Evolutionary conservation across 2,888 invertebrate genomes (phyloP), one percentile per base, ranked within the genome.

Genomic region (Ectobius pallidus): DNA sequence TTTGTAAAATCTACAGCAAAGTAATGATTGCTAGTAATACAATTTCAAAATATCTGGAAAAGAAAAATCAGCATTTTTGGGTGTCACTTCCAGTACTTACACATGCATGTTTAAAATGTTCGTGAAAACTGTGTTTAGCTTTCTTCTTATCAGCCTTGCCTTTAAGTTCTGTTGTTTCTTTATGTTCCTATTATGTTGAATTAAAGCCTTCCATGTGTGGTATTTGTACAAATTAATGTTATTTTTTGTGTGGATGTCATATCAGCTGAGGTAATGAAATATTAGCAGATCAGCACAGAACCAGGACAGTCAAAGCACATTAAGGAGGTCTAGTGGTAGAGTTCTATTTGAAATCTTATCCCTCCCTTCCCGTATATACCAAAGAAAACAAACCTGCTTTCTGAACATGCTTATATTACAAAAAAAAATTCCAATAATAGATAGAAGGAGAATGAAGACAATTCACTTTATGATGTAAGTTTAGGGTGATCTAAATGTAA

Each of bases 41-140:
- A n/a, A n/a, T n/a, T n/a, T n/a, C n/a, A n/a, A n/a, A n/a, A n/a
- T n/a, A n/a, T n/a, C n/a, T n/a, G n/a, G n/a, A n/a, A n/a, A n/a
- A n/a, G n/a, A n/a, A n/a, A 9, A 34, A n/a, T 32, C 42, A 70
- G 61, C 67, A 71, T 71, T 67, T 71, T 71, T 71, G 67, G 34
- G 46, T 71, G 49, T 52, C 27, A 3, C 6, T n/a, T 62, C 20
- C 65, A 71, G n/a, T n/a, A n/a, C 71, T n/a, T 71, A 71, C 71
- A 65, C 65, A 44, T 67, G 71, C 71, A 71, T 71, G 71, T 39
- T 52, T 71, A 14, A 67, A 30, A 67, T 65, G 71, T 71, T 42
- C 62, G 11, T 68, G 68, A n/a, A 30, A 22, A 14, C 22, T 69
- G 27, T 69, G 14, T 58, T 69, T 49, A 55, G 70, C 42, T 39